phyloP scores from a whole-genome alignment of 1,140 invertebrate species.

The Euschistus heros region DNA sequence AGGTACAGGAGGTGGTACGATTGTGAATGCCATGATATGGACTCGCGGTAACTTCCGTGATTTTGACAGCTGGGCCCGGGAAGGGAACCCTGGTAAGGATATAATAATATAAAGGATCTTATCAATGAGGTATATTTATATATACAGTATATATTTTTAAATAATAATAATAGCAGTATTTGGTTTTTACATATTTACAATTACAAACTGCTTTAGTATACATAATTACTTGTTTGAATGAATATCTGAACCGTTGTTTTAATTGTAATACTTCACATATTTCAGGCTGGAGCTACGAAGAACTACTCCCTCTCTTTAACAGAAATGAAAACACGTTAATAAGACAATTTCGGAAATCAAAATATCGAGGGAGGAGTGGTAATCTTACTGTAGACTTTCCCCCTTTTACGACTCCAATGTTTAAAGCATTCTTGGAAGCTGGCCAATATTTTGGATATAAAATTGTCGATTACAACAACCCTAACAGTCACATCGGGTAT shows the following conservation, averaged over 20 bases:
- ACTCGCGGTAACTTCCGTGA: constrained; percentile 65
- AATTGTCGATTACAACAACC: constrained; percentile 44
- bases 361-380: constrained; percentile 53
- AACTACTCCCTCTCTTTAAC: constrained; percentile 71
- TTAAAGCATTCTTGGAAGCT: constrained; percentile 41
- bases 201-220: no score
- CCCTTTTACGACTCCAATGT: constrained; percentile 47
- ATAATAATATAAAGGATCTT: no score
- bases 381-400: constrained; percentile 54
- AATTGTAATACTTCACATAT: no score
- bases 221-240: no score
- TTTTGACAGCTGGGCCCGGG: constrained; percentile 53
- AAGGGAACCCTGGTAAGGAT: constrained; percentile 22
- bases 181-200: no score
- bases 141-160: no score
- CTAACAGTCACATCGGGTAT: constrained; percentile 44
- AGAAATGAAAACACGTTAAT: constrained; percentile 58
- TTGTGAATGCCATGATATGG: constrained; percentile 83
- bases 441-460: constrained; percentile 43
- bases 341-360: constrained; percentile 37
- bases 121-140: no score
- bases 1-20: constrained; percentile 59
- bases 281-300: constrained; percentile 71
- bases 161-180: no score
- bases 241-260: no score